Evolutionary conservation across 2,113 vertebrate species (phyloP).

Genomic region (Oreochromis aureus): DNA sequence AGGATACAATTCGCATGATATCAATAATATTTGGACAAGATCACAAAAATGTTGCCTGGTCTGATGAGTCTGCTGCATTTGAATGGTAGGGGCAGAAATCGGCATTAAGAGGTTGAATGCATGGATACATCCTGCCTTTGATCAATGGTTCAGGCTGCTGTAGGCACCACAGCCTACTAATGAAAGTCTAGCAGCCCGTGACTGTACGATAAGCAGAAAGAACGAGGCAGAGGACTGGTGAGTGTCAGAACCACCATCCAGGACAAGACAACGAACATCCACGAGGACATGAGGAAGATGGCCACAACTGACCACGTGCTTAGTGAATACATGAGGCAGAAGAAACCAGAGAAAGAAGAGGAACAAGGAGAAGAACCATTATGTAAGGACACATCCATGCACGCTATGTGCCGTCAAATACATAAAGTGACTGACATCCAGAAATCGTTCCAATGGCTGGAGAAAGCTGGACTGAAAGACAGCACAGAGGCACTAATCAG

Average conservation of each 20-base stretch:
- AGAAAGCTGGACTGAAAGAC: background rate
- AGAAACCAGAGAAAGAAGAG: background rate
- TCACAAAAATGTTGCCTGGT: background rate
- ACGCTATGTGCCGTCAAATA: background rate
- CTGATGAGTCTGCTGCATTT: background rate
- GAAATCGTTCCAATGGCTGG: background rate
- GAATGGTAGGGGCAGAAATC: background rate
- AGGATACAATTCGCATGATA: background rate
- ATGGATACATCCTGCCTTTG: background rate
- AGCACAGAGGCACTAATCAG: background rate
- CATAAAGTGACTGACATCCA: background rate
- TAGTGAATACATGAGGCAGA: background rate
- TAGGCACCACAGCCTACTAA: background rate
- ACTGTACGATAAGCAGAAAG: background rate
- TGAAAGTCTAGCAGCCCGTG: background rate
- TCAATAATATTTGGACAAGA: background rate
- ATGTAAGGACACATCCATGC: accelerated
- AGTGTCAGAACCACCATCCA: background rate
- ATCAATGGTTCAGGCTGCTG: background rate
- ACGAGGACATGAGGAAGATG: background rate
- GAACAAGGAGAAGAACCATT: background rate
- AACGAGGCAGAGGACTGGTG: background rate
- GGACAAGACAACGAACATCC: background rate
- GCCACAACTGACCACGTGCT: background rate
- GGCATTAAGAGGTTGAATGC: accelerated